These are phyloP conservation scores for Allygus modestus DNA, from an alignment of 2,888 invertebrate species.

Conservation along the genomic window DNA sequence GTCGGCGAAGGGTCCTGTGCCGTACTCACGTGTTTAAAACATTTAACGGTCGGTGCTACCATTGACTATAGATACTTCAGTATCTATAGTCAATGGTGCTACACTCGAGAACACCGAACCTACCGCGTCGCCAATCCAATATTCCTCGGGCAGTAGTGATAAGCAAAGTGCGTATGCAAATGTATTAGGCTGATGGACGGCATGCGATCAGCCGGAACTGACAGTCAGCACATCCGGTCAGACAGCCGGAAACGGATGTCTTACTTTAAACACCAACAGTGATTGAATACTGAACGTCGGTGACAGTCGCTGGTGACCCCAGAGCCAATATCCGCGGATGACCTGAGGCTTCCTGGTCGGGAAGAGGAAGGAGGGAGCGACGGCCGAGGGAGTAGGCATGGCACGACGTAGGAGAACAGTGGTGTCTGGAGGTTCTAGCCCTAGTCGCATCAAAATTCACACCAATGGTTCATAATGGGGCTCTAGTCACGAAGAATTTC, in stretches of 20 bases:
- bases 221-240: slow-evolving; percentile 49
- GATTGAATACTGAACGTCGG: slow-evolving; percentile 54
- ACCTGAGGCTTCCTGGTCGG: not conserved
- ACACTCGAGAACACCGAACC: too few relatives aligned
- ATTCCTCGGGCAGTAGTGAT: not conserved
- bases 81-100: too few relatives aligned
- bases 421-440: too few relatives aligned
- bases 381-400: not conserved
- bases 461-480: too few relatives aligned
- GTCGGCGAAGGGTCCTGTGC: too few relatives aligned
- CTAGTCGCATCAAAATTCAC: too few relatives aligned
- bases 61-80: too few relatives aligned
- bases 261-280: slow-evolving; percentile 55
- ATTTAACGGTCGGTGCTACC: too few relatives aligned
- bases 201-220: slow-evolving; percentile 58
- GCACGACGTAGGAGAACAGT: not conserved
- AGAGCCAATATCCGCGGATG: slow-evolving; percentile 31
- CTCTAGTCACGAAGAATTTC: too few relatives aligned
- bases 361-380: not conserved
- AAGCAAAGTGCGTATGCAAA: not conserved
- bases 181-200: slow-evolving; percentile 17
- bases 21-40: too few relatives aligned
- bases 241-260: slow-evolving; percentile 51
- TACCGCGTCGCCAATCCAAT: too few relatives aligned
- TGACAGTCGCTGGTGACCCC: slow-evolving; percentile 11